These are phyloP conservation scores for Heliconius hortense DNA, from an alignment of 2,888 invertebrate species.

Conservation along the genomic window DNA sequence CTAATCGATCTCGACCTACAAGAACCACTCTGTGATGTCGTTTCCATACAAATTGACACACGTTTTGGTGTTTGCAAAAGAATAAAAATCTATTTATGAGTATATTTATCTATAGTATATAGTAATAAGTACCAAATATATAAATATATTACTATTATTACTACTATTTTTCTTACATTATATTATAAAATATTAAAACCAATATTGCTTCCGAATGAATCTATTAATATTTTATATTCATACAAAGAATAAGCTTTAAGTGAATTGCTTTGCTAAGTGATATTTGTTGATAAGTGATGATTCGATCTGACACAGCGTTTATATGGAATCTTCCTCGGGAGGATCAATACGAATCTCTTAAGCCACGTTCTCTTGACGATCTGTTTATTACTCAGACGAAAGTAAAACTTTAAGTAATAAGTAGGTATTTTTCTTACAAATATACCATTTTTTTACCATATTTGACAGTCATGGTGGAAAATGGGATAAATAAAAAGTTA, in stretches of 20 bases:
- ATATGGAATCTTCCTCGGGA: constrained; percentile 9
- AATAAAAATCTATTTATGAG: no score
- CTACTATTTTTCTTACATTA: background rate
- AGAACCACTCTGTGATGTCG: background rate
- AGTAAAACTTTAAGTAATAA: constrained; percentile 28
- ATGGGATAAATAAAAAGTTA: background rate
- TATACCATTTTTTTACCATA: background rate
- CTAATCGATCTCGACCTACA: no score
- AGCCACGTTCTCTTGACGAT: constrained; percentile 39
- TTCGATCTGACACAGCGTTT: constrained; percentile 22
- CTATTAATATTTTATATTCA: constrained; percentile 11
- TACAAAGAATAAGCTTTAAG: constrained; percentile 15
- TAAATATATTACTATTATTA: no score
- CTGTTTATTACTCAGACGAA: constrained; percentile 38
- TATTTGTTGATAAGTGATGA: constrained; percentile 22
- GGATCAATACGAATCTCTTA: constrained; percentile 25
- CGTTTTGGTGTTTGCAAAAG: no score
- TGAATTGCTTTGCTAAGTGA: constrained; percentile 20
- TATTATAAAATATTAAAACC: background rate
- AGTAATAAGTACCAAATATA: no score
- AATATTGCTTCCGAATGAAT: background rate
- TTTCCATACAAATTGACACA: background rate
- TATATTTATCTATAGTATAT: no score
- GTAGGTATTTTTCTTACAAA: background rate
- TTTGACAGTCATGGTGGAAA: background rate